Percentiles rank a stretch among this genome's conserved stretches.
Conservation (phyloP, 2,797 vertebrate species). For the Acrossocheilus wenchowensis region DNA sequence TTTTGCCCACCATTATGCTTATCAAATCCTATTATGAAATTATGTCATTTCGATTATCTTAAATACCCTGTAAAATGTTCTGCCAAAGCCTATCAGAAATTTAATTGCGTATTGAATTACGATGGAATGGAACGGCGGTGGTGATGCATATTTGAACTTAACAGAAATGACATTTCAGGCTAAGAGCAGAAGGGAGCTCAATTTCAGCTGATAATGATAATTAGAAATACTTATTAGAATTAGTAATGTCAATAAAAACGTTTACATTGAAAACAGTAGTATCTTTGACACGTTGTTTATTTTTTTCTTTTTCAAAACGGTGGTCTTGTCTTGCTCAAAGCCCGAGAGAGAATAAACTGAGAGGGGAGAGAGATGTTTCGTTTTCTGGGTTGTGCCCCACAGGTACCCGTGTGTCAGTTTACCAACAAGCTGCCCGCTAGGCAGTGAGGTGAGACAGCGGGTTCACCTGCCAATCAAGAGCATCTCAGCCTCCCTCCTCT, state of each 20-base stretch:
- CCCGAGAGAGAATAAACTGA: constrained; percentile 41
- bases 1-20: constrained; percentile 54
- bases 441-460: constrained; percentile 60
- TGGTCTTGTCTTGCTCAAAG: constrained; percentile 9
- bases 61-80: constrained; percentile 60
- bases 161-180: constrained; percentile 52
- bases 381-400: constrained; percentile 51
- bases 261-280: not conserved
- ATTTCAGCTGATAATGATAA: constrained; percentile 30
- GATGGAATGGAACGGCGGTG: constrained; percentile 51
- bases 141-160: constrained; percentile 53
- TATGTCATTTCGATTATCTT: constrained; percentile 61
- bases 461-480: constrained; percentile 65
- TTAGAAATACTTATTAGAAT: not conserved
- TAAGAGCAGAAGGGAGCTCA: constrained; percentile 11
- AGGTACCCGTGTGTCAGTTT: constrained; percentile 61
- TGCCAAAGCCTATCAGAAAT: constrained; percentile 63
- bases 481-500: constrained; percentile 54
- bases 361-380: constrained; percentile 54
- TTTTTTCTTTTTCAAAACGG: not conserved
- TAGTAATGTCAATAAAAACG: not conserved
- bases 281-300: not conserved
- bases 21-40: constrained; percentile 60
- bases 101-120: constrained; percentile 61
- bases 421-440: constrained; percentile 60